Base-by-base conservation (phyloP, 2,797 vertebrate genomes). In the Typhlichthys subterraneus region DNA sequence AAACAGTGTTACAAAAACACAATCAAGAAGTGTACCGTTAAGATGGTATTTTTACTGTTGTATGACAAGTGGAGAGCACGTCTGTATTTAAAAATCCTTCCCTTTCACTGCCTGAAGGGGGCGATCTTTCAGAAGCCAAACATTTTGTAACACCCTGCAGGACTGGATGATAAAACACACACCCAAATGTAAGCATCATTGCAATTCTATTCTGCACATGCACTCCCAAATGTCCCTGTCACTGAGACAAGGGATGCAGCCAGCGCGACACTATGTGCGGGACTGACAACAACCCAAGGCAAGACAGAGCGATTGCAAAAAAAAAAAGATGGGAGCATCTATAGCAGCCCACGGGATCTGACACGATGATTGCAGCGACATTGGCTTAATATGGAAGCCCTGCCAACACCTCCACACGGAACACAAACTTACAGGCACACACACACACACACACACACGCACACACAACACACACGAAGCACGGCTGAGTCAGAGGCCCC, bases 331-430 rank as follows among this genome's bases (percentile, higher is more conserved):
- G 83, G 81, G 65, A 79, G 81, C 84, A 87, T 88, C 85, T 75
- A 81, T 84, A 72, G 75, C 77, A 72, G 81, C 87, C 86, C 70
- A 72, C 65, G 79, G 83, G 77, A 82, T 66, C 59, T 87, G 84
- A 87, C 87, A 89, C 81, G 84, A 82, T 87, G 84, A 86, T 87
- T 80, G 80, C 83, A 80, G 62, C 7, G 73, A 84, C 81, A 81
- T 53, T 81, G 86, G 85, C 78, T 67, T 73, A 73, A 85, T 85
- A 84, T 82, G 84, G 87, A 85, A 85, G 77, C 48, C 66, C 67
- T 70, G 76, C 85, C 80, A 82, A 84, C 77, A 86, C 79, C 83
- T 87, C 57, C 66, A 46, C 59, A 29, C 33, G 51, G 47, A 68
- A 58, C 33, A 0, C 52, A 51, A 29, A 38, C 48, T 7, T 38